Percentiles rank a stretch among this genome's conserved stretches.
Evolutionary conservation across 2,113 vertebrate species (phyloP).

Genomic region (Leptosomus discolor): DNA sequence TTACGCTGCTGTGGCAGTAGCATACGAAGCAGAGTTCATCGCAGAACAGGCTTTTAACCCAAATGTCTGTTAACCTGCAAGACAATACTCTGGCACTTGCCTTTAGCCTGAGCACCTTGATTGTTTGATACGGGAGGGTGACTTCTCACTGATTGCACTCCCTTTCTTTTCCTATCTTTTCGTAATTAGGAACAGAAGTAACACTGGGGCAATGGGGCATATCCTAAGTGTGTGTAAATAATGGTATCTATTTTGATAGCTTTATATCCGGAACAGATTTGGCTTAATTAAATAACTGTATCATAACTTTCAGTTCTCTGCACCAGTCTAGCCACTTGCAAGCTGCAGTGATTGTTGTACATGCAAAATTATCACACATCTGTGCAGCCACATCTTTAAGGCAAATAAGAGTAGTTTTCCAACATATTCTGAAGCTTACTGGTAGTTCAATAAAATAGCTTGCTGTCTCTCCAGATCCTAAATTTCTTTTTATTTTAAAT

Average conservation of each 20-base stretch:
- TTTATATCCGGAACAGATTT: background rate
- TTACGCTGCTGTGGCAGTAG: fast-evolving
- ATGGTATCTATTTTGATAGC: background rate
- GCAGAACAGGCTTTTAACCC: background rate
- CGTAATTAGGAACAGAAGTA: background rate
- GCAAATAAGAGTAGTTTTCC: background rate
- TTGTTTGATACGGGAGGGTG: background rate
- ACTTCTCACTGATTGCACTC: background rate
- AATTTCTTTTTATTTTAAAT: background rate
- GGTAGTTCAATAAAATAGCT: background rate
- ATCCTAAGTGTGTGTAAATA: background rate
- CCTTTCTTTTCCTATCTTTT: background rate
- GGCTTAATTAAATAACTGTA: background rate
- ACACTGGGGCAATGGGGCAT: background rate
- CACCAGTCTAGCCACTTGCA: background rate
- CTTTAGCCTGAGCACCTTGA: background rate
- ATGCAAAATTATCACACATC: background rate
- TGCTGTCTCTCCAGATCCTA: fast-evolving
- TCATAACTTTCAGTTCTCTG: background rate
- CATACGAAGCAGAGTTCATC: fast-evolving
- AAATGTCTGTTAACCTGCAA: fast-evolving
- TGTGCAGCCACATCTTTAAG: background rate
- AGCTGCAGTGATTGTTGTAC: background rate
- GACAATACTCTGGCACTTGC: background rate
- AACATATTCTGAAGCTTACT: background rate